A percentile compares a stretch with the other conserved stretches of the same genome.
These are phyloP conservation scores for Drosophila macrothrix DNA, from an alignment of 2,888 invertebrate species.

Conservation along the genomic window DNA sequence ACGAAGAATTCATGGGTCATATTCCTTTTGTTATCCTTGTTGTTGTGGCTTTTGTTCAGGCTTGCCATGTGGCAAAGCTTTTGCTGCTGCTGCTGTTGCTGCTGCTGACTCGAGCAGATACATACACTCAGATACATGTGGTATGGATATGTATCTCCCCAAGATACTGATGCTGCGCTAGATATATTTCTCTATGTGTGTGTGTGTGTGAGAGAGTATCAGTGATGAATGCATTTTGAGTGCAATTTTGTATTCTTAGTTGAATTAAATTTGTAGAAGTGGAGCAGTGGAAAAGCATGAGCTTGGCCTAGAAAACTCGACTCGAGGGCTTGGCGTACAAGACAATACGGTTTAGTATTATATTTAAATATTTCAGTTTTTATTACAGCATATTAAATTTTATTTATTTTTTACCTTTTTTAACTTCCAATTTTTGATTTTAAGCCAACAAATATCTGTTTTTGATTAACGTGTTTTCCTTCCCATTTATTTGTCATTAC, in stretches of 20 bases:
- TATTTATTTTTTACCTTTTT: neutral
- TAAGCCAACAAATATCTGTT: neutral
- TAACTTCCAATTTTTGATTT: neutral
- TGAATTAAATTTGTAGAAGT: slow-evolving; percentile 31
- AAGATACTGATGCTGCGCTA: slow-evolving; percentile 51
- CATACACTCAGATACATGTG: slow-evolving; percentile 52
- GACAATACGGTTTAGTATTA: neutral
- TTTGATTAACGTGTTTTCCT: neutral
- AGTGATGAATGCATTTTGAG: slow-evolving; percentile 39
- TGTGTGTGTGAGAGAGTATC: slow-evolving; percentile 27
- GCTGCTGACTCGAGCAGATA: slow-evolving; percentile 63
- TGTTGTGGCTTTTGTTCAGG: slow-evolving; percentile 63
- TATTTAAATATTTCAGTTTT: neutral
- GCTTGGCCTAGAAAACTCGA: neutral
- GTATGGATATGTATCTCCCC: slow-evolving; percentile 63
- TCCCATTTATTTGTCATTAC: neutral
- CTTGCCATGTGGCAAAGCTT: slow-evolving; percentile 40
- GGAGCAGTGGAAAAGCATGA: slow-evolving; percentile 2
- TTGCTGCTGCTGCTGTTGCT: slow-evolving; percentile 17
- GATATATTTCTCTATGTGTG: slow-evolving; percentile 32
- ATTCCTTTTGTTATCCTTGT: slow-evolving; percentile 68
- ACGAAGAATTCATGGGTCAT: slow-evolving; percentile 63
- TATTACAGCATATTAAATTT: neutral
- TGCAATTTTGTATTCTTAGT: slow-evolving; percentile 41
- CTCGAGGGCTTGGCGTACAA: neutral